phyloP scores from a whole-genome alignment of 2,113 vertebrate species.

The Trinectes maculatus region DNA sequence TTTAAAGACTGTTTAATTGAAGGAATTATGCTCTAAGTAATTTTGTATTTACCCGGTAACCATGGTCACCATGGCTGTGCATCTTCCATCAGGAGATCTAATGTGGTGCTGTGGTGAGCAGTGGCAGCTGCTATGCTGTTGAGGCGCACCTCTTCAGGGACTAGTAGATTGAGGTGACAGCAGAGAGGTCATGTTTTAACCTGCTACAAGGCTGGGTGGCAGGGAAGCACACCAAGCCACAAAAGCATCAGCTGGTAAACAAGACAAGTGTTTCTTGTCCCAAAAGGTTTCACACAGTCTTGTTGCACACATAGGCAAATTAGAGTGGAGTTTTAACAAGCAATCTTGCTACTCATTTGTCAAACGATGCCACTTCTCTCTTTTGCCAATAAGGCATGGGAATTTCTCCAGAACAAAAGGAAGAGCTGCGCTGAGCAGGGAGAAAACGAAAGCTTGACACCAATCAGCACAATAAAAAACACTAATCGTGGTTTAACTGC shows the following conservation, averaged over 20 bases:
- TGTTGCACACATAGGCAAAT: constrained; percentile 67
- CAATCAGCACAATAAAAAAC: constrained; percentile 54
- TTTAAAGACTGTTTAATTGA: background rate
- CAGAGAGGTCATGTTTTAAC: constrained; percentile 62
- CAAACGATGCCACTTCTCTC: constrained; percentile 55
- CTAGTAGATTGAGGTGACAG: constrained; percentile 26
- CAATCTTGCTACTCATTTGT: constrained; percentile 58
- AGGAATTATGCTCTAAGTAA: background rate
- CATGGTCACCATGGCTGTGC: constrained; percentile 6
- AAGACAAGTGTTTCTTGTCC: constrained; percentile 68
- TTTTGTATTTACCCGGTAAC: constrained; percentile 15
- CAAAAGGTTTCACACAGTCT: constrained; percentile 56
- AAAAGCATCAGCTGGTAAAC: constrained; percentile 66
- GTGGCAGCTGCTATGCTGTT: constrained; percentile 35
- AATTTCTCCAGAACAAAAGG: constrained; percentile 71
- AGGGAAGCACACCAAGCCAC: constrained; percentile 35
- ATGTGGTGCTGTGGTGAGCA: background rate
- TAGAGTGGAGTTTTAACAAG: constrained; percentile 71
- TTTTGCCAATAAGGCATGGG: constrained; percentile 68
- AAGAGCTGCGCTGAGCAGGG: constrained; percentile 40
- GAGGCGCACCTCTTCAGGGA: constrained; percentile 48
- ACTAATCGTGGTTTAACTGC: constrained; percentile 52
- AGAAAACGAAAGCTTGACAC: constrained; percentile 55
- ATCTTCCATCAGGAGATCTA: constrained; percentile 9
- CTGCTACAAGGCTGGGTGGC: constrained; percentile 37